Conservation (phyloP, 2,888 invertebrate species). For the Eupsilia transversa region DNA sequence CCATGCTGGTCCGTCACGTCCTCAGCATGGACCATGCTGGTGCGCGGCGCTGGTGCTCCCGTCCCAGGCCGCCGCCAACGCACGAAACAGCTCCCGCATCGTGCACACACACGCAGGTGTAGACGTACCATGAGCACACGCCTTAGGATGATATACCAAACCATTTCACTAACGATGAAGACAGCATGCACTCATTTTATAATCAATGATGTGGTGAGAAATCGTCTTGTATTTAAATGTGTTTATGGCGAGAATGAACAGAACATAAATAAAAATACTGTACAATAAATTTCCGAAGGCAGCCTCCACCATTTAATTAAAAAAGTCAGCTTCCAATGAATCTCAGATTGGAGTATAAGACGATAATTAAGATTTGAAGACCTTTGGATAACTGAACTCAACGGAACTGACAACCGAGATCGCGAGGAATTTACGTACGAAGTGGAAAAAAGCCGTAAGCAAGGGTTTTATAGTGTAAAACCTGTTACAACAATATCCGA, state of each 20-base stretch:
- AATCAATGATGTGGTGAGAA: not conserved
- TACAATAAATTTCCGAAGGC: not conserved
- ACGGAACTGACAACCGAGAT: conserved; percentile 27
- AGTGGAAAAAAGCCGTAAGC: conserved; percentile 6
- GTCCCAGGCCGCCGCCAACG: conserved; percentile 88
- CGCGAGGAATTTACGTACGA: conserved; percentile 4
- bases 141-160: not conserved
- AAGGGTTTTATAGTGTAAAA: conserved; percentile 10
- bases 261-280: conserved; percentile 7
- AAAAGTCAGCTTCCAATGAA: conserved; percentile 21
- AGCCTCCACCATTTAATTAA: not conserved
- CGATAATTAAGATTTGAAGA: conserved; percentile 42
- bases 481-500: conserved; percentile 24
- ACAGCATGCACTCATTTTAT: not conserved
- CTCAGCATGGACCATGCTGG: conserved; percentile 71
- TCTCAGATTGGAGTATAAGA: conserved; percentile 31
- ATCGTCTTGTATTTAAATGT: not conserved
- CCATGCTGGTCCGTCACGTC: too few species aligned
- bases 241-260: not conserved
- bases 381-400: conserved; percentile 25
- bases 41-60: conserved; percentile 84
- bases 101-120: conserved; percentile 88
- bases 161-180: not conserved
- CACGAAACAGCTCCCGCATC: conserved; percentile 94
- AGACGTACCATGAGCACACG: not conserved